Base-by-base conservation (phyloP, 2,888 invertebrate genomes). In the Ptilodon capucinus region DNA sequence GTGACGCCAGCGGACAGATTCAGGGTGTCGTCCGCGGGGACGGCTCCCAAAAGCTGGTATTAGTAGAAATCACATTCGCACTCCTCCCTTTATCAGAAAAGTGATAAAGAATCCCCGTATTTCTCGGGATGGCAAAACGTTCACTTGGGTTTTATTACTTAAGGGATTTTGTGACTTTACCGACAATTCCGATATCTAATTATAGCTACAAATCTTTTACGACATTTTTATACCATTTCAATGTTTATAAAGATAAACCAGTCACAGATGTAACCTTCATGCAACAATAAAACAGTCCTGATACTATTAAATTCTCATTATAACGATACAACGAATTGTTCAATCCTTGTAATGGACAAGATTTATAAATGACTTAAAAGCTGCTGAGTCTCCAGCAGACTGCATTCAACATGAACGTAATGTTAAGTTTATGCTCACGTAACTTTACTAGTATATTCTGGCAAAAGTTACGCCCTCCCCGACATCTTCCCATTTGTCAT, bases 401-500 rank as follows among this genome's bases (percentile, higher is more conserved):
- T 35, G 3, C 35, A 7, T 16, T 35, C 35, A 35, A 35, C 13
- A n/a, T 35, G 30, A n/a, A 35, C 17, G 17, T 16, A 35, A 30
- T 41, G 46, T 40, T 46, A 75, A 69, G 60, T 72, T 71, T 58
- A 45, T 61, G 64, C 62, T 60, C 63, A 68, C 64, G 52, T 64
- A 67, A 64, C 66, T 74, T 73, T 54, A 52, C 58, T 60, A 66
- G 52, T 70, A 66, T 71, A 66, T 71, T 64, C 60, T 48, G 53
- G 57, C 59, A 63, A 57, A 72, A 76, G 75, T 75, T 70, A 69
- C 51, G 54, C 61, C 59, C 49, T 46, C 61, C 57, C 56, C 60
- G 68, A 75, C 74, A 59, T 74, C 66, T 67, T 63, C 68, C 67
- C 78, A 81, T 82, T 82, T 79, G 76, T 84, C 79, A 80, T 77